phyloP scores from a whole-genome alignment of 2,113 vertebrate species.

The Equus quagga region DNA sequence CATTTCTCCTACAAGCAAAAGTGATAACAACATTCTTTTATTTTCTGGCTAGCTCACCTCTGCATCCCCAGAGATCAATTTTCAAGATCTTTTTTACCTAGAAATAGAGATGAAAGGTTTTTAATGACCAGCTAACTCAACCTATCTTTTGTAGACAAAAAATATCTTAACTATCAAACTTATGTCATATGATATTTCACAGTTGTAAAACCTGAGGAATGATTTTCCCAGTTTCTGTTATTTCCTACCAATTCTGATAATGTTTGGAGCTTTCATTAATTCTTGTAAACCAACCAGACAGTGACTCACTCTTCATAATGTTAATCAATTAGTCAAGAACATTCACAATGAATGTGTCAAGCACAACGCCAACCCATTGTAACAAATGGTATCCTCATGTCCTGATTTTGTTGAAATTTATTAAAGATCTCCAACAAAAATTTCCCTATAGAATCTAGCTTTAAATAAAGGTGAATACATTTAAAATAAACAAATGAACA shows the following conservation, averaged over 20 bases:
- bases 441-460: neutral
- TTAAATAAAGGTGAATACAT: neutral
- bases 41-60: conserved; percentile 24
- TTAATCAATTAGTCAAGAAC: neutral
- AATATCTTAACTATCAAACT: neutral
- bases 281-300: neutral
- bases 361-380: neutral
- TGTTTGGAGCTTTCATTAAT: neutral
- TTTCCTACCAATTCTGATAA: neutral
- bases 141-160: neutral
- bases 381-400: neutral
- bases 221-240: neutral
- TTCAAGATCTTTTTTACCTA: conserved; percentile 15
- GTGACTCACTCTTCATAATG: neutral
- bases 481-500: neutral
- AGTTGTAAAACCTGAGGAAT: neutral
- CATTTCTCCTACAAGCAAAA: conserved; percentile 39
- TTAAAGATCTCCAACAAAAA: neutral
- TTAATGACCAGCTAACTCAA: neutral
- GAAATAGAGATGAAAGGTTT: conserved; percentile 31
- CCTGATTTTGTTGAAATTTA: neutral
- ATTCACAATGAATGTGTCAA: neutral
- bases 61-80: conserved; percentile 24
- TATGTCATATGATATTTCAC: neutral
- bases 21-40: conserved; percentile 51